Base-by-base conservation (phyloP, 2,888 invertebrate genomes). In the Dynastes grantii region DNA sequence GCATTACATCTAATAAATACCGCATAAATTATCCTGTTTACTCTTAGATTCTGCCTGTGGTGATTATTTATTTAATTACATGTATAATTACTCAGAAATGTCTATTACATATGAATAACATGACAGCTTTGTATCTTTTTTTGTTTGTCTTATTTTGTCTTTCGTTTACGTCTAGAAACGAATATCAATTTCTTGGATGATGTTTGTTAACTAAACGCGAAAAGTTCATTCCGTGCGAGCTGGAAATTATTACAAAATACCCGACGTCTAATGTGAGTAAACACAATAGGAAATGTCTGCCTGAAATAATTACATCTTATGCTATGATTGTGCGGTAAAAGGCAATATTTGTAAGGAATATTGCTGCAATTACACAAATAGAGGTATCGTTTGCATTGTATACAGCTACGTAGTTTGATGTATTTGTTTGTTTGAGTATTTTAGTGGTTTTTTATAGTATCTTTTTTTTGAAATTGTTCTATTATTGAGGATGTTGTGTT, bases 221-320 rank as follows among this genome's bases (percentile, higher is more conserved):
- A 63, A 58, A 22, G 55, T 58, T 53, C 70, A 70, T 73, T 58
- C 22, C 22, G 29, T 67, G 49, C 45, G 1, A 9, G 45, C 22
- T 49, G 13, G 45, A 32, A 67, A 45, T 49, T 67, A 67, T 49
- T 67, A 67, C 45, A 49, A 58, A 73, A 73, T 58, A 73, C 58
- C 37, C 58, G 37, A 70, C 32, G 29, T 58, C 55, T 45, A 45
- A 45, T 11, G 22, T 58, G 8, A 22, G 22, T 40, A 58, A 16
- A 73, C 32, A 73, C 73, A 73, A 73, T 58, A 40, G 73, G 40
- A 40, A 61, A 16, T 58, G 37, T 58, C 32, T 40, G 61, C 58
- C 58, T 55, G 58, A 73, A 58, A 55, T 73, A 73, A 73, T 73
- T 73, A 61, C 73, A 55, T 58, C 37, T 73, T 73, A 22, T 22